These are phyloP conservation scores for Helicorthomorpha holstii DNA, from an alignment of 1,140 invertebrate species.

Conservation along the genomic window DNA sequence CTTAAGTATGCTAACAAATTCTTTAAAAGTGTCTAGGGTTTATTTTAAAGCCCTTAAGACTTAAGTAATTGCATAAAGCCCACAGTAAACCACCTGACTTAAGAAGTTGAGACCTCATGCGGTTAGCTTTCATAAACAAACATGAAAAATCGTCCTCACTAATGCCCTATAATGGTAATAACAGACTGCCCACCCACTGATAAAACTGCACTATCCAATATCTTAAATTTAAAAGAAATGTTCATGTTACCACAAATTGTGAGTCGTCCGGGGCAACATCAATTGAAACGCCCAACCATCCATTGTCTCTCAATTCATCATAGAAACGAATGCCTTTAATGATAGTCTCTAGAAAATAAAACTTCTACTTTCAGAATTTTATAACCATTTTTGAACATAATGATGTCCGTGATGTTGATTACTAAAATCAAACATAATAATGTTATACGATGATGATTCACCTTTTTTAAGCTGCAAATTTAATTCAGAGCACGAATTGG, in stretches of 20 bases:
- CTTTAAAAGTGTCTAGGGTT: no score
- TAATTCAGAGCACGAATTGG: not conserved
- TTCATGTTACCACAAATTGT: not conserved
- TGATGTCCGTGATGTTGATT: not conserved
- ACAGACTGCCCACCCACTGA: constrained; percentile 7
- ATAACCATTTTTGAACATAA: not conserved
- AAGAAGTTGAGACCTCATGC: not conserved
- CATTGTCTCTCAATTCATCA: not conserved
- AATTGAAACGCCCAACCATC: not conserved
- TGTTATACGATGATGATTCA: constrained; percentile 7
- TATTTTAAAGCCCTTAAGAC: no score
- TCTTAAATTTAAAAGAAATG: constrained; percentile 5
- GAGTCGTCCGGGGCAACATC: not conserved
- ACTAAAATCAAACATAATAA: constrained; percentile 5
- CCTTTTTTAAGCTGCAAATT: not conserved
- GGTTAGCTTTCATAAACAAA: not conserved
- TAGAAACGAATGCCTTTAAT: not conserved
- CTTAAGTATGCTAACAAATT: no score
- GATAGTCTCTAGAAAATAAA: not conserved
- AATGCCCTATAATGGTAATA: constrained; percentile 10
- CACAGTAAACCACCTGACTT: not conserved
- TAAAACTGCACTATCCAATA: constrained; percentile 13
- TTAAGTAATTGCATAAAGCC: not conserved
- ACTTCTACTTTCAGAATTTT: not conserved
- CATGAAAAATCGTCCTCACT: constrained; percentile 3